Base-by-base conservation (phyloP, 2,797 vertebrate species). In the Fistularia tabacaria region DNA sequence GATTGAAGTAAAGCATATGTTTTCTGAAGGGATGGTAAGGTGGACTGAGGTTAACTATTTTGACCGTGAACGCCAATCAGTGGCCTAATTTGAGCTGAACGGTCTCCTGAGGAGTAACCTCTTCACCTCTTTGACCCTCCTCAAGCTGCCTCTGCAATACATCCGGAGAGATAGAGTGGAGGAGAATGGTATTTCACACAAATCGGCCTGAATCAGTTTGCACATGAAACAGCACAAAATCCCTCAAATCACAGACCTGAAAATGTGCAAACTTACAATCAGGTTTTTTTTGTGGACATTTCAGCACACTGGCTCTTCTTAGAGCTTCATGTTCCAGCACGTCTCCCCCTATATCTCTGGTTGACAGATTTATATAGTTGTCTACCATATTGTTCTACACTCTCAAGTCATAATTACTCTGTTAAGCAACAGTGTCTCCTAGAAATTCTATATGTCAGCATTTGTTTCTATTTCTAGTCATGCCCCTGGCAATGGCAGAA, bases 1-100 rank as follows among this genome's bases (percentile, higher is more conserved):
- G 69, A 51, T 40, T 72, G 74, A 88, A 78, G 71, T 41, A 75
- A 74, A 83, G 72, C 81, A 77, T 65, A 64, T 88, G 85, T 86
- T 88, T 87, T 85, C 70, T 85, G 82, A 83, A 64, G 79, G 64
- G 57, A 74, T 39, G 51, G 61, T 43, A 66, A 79, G 86, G 82
- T 80, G 79, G 84, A 70, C 62, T 36, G 60, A 56, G 85, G 88
- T 90, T 86, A 88, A 90, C 86, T 82, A 84, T 85, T 85, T 83
- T 89, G 88, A 89, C 87, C 80, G 62, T 79, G 84, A 85, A 87
- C 57, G 64, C 76, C 74, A 87, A 85, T 81, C 77, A 66, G 71
- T 77, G 72, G 77, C 68, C 70, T 83, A 80, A 85, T 79, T 85
- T 85, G 79, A 78, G 69, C 74, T 73, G 82, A 87, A 62, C 71